Evolutionary conservation across 2,888 invertebrate genomes (phyloP).

Genomic region (Nineta flava): DNA sequence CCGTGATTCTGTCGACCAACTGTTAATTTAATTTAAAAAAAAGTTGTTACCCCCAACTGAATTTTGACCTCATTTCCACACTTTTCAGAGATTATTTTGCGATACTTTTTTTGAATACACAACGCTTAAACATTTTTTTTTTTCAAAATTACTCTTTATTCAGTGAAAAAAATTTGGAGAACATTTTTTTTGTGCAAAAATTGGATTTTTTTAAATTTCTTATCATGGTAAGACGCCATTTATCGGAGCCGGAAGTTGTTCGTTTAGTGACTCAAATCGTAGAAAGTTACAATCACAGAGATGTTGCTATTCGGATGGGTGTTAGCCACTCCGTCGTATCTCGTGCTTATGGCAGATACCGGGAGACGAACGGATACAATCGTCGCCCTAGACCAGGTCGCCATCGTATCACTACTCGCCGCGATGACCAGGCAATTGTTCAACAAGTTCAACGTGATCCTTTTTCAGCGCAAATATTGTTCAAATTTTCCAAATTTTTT

Average conservation of each 20-base stretch:
- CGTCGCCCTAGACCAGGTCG: neutral
- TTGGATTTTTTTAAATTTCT: neutral
- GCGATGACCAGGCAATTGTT: neutral
- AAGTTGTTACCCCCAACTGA: too few relatives aligned
- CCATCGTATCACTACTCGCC: too few relatives aligned
- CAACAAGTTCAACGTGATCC: neutral
- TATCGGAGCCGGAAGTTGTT: too few relatives aligned
- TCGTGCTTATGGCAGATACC: neutral
- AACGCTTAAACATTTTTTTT: neutral
- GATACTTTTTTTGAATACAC: too few relatives aligned
- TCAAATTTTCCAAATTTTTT: constrained; percentile 3
- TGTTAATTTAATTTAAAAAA: too few relatives aligned
- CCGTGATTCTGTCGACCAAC: too few relatives aligned
- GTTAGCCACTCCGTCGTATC: neutral
- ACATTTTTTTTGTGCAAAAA: neutral
- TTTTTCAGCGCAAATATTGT: constrained; percentile 5
- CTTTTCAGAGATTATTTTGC: too few relatives aligned
- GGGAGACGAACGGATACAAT: neutral
- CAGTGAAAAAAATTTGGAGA: neutral
- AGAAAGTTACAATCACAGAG: neutral
- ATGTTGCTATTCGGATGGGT: neutral
- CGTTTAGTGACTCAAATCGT: neutral
- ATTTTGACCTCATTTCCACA: too few relatives aligned
- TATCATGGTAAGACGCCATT: neutral
- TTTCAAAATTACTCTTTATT: neutral